Evolutionary conservation across 92 coral and sea anemone genomes (phyloP), one percentile per base, ranked within the genome.

Genomic region (Diadumene lineata): DNA sequence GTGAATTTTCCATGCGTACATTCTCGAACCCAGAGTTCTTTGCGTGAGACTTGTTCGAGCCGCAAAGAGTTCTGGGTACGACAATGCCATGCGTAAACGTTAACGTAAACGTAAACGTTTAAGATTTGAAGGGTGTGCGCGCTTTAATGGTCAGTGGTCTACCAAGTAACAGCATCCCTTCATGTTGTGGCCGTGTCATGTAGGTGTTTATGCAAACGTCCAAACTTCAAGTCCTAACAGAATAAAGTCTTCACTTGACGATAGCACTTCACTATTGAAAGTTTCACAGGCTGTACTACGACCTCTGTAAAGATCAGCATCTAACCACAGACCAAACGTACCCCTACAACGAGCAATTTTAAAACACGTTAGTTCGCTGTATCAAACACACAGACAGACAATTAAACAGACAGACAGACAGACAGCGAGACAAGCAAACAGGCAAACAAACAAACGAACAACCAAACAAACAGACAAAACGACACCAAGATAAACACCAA

Each of bases 261-360:
- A 77, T 24, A 91, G 77, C 57, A 91, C 80, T n/a, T 87, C 97
- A 53, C 97, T 91, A 79, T 88, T 78, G 80, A 88, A 91, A 7
- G 97, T 91, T 0, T 78, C 88, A 51, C 97, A 91, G 1, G 97
- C 92, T 25, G 97, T 87, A 56, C 92, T 91, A 28, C 97, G 88
- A 19, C 97, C 97, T 50, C 74, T 89, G 60, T 87, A 87, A 7
- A 91, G 90, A 11, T 91, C 97, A 55, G 48, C 85, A 73, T 91
- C 97, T 58, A 91, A 66, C 93, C 97, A 91, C 23, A 91, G 80
- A 30, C 93, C 97, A 77, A 91, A 91, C 60, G 51, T 73, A 29
- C 97, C 97, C 56, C 97, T 91, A 64, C 7, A 66, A 53, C 21
- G 15, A 8, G n/a, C n/a, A n/a, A n/a, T n/a, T n/a, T n/a, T n/a